phyloP scores from a whole-genome alignment of 2,113 vertebrate genomes.

The Heterotilapia buettikoferi region DNA sequence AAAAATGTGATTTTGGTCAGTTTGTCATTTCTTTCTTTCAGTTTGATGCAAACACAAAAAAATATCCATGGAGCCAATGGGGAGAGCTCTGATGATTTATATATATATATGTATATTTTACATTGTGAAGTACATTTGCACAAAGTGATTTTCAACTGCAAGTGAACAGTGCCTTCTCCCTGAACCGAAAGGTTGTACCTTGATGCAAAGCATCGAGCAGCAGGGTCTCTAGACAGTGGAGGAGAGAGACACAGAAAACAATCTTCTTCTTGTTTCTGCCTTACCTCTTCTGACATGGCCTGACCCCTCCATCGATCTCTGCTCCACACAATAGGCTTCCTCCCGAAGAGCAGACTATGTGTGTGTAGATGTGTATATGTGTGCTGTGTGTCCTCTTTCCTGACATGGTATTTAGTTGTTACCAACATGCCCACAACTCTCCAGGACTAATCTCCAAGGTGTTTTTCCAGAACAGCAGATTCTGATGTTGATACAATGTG shows the following conservation, averaged over 20 bases:
- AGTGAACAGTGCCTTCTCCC: slow-evolving; percentile 28
- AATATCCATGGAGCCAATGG: not conserved
- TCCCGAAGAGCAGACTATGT: slow-evolving; percentile 33
- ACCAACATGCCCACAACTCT: slow-evolving; percentile 33
- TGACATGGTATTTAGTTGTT: slow-evolving; percentile 42
- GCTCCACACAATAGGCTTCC: slow-evolving; percentile 57
- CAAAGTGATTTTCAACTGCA: not conserved
- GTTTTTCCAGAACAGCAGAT: slow-evolving; percentile 20
- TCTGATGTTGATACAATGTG: slow-evolving; percentile 22
- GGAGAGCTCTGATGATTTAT: not conserved
- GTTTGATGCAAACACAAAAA: not conserved
- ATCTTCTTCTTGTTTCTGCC: slow-evolving; percentile 65
- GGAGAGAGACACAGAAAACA: slow-evolving; percentile 58
- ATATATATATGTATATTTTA: fast-evolving
- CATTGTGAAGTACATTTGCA: not conserved
- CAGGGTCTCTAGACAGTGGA: slow-evolving; percentile 47
- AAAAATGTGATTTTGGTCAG: not conserved
- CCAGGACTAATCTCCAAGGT: slow-evolving; percentile 33
- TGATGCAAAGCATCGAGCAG: slow-evolving; percentile 44
- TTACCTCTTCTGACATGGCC: slow-evolving; percentile 65
- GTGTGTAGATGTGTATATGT: not conserved
- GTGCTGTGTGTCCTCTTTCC: slow-evolving; percentile 27
- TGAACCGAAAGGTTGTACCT: slow-evolving; percentile 49
- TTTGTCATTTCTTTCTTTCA: not conserved
- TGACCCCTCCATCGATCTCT: slow-evolving; percentile 68